Percentiles rank a stretch among this genome's conserved stretches.
These are phyloP conservation scores for Charaxes varanes DNA, from an alignment of 1,140 invertebrate genomes.

Conservation along the genomic window DNA sequence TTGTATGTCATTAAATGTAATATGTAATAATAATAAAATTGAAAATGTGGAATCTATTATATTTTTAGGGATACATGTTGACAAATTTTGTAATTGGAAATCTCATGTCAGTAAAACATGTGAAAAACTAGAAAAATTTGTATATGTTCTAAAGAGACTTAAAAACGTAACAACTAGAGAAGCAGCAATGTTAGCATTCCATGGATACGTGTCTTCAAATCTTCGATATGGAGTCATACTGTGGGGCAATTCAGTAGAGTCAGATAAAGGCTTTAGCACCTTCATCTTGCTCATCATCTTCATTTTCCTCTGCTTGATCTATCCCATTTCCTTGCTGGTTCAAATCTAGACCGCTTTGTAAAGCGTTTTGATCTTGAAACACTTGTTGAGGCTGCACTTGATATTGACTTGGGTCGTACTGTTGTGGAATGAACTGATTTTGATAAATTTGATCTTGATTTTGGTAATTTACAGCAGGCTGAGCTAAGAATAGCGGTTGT, in stretches of 20 bases:
- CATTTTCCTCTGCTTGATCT: conserved; percentile 34
- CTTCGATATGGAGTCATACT: conserved; percentile 4
- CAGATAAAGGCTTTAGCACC: conserved; percentile 33
- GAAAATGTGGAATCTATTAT: neutral
- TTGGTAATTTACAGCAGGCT: conserved; percentile 28
- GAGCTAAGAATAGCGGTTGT: conserved; percentile 22
- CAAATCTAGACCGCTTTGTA: conserved; percentile 52
- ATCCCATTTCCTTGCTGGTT: conserved; percentile 50
- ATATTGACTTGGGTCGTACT: conserved; percentile 20
- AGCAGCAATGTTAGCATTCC: conserved; percentile 3
- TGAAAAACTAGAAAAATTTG: conserved; percentile 9
- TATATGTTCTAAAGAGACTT: conserved; percentile 4
- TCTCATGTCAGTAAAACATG: neutral
- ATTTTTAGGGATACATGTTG: conserved; percentile 3
- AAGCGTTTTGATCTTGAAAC: conserved; percentile 37
- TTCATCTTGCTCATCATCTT: conserved; percentile 31
- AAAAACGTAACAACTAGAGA: neutral
- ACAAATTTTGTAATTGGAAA: conserved; percentile 7
- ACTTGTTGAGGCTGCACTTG: no score
- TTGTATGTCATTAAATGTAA: no score
- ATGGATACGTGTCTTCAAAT: conserved; percentile 6
- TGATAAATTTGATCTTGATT: conserved; percentile 30
- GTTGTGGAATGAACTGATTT: conserved; percentile 22
- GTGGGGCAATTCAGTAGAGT: no score
- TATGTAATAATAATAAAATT: conserved; percentile 1